phyloP scores from a whole-genome alignment of 2,797 vertebrate species.

The Poecilia velifera region DNA sequence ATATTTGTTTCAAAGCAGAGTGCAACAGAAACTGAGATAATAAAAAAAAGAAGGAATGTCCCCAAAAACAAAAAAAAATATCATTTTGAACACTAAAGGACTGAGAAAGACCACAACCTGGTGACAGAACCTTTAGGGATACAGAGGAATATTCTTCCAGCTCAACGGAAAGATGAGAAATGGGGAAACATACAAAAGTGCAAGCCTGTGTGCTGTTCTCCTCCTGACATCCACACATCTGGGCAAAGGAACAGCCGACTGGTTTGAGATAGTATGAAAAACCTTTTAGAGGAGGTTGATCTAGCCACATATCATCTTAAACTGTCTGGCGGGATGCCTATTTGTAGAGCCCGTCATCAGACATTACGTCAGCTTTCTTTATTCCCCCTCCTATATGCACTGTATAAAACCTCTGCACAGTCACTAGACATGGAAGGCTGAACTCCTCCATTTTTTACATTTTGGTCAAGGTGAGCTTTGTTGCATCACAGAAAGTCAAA shows the following conservation, averaged over 20 bases:
- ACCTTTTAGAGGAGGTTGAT: constrained; percentile 40
- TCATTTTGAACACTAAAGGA: background rate
- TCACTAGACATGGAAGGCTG: constrained; percentile 23
- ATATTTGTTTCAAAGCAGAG: constrained; percentile 5
- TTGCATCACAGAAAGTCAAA: constrained; percentile 65
- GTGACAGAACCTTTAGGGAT: constrained; percentile 7
- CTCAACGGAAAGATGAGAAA: constrained; percentile 16
- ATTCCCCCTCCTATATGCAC: background rate
- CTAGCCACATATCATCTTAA: constrained; percentile 52
- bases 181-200: constrained; percentile 16
- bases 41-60: constrained; percentile 20
- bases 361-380: constrained; percentile 59
- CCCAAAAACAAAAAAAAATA: background rate
- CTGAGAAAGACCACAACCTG: constrained; percentile 8
- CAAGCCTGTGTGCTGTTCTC: constrained; percentile 12
- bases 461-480: constrained; percentile 31
- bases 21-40: background rate
- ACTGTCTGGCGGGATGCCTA: constrained; percentile 46
- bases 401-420: constrained; percentile 33
- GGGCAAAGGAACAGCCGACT: constrained; percentile 22
- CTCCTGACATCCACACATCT: constrained; percentile 45
- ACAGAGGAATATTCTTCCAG: constrained; percentile 19
- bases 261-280: constrained; percentile 28
- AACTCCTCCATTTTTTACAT: constrained; percentile 33
- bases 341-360: constrained; percentile 53